phyloP scores from a whole-genome alignment of 2,797 vertebrate genomes.

The Ciconia nigra region DNA sequence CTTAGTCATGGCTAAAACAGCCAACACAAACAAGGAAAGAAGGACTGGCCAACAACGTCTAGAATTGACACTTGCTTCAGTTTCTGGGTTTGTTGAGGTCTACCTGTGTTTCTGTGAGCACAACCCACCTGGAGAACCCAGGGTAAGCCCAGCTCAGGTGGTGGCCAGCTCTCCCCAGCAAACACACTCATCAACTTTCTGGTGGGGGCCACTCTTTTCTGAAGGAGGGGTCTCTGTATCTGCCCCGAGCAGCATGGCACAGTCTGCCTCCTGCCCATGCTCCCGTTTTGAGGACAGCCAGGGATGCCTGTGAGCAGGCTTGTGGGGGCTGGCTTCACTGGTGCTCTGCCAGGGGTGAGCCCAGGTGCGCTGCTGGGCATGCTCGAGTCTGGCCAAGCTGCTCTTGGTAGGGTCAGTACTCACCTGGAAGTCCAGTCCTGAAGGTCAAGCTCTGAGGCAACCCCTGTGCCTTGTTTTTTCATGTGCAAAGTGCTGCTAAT shows the following conservation, averaged over 20 bases:
- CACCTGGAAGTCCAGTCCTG: neutral
- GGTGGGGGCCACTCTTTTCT: neutral
- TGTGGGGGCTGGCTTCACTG: neutral
- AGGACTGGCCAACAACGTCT: accelerated
- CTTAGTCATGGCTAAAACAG: neutral
- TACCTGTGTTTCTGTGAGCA: neutral
- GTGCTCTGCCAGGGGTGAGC: neutral
- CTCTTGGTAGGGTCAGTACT: neutral
- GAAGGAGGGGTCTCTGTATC: neutral
- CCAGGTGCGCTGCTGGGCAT: too few relatives aligned
- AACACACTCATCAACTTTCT: accelerated
- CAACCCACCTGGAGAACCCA: neutral
- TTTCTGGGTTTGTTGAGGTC: neutral
- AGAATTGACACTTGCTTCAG: neutral
- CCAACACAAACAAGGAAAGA: neutral
- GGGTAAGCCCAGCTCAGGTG: neutral
- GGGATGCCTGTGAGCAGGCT: neutral
- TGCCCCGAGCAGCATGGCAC: accelerated
- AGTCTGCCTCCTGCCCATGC: neutral
- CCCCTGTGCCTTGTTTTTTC: neutral
- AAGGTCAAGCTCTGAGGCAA: neutral
- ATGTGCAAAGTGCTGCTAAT: neutral
- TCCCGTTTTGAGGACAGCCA: neutral
- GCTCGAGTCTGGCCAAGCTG: neutral
- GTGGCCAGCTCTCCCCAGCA: neutral